phyloP scores from a whole-genome alignment of 2,888 invertebrate species.

The Frankliniella intonsa region DNA sequence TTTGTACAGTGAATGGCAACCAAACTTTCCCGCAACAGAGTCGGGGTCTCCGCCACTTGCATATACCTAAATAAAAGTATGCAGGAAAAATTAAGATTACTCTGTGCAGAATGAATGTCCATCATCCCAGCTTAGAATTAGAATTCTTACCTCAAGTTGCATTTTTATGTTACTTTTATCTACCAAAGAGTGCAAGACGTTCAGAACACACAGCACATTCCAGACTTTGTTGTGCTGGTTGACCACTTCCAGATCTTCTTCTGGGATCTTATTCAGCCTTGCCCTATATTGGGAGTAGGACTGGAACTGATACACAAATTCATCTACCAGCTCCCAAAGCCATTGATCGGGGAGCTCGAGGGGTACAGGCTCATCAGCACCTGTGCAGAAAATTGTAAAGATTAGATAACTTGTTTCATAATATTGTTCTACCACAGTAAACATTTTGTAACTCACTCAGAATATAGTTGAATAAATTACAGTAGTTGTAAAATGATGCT shows the following conservation, averaged over 20 bases:
- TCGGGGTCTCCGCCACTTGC: constrained; percentile 84
- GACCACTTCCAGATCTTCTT: constrained; percentile 60
- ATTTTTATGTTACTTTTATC: constrained; percentile 96
- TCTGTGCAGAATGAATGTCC: neutral
- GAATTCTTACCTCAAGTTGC: constrained; percentile 79
- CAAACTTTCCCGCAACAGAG: constrained; percentile 94
- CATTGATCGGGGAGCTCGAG: constrained; percentile 95
- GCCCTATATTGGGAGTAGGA: constrained; percentile 79
- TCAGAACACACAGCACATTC: constrained; percentile 96
- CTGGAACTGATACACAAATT: constrained; percentile 98
- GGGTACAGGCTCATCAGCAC: constrained; percentile 77
- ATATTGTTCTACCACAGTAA: neutral
- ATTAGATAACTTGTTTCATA: neutral
- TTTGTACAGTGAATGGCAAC: constrained; percentile 92
- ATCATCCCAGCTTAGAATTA: neutral
- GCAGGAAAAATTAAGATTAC: constrained; percentile 3
- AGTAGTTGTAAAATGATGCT: constrained; percentile 96
- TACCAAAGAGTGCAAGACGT: constrained; percentile 94
- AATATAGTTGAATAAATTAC: constrained; percentile 95
- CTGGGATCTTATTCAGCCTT: constrained; percentile 52
- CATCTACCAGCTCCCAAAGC: constrained; percentile 99
- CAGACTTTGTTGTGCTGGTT: constrained; percentile 85
- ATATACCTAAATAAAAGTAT: constrained; percentile 49
- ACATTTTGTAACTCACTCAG: constrained; percentile 56
- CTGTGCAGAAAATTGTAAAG: constrained; percentile 39